phyloP scores from a whole-genome alignment of 2,888 invertebrate genomes.

The Agriopis aurantiaria region DNA sequence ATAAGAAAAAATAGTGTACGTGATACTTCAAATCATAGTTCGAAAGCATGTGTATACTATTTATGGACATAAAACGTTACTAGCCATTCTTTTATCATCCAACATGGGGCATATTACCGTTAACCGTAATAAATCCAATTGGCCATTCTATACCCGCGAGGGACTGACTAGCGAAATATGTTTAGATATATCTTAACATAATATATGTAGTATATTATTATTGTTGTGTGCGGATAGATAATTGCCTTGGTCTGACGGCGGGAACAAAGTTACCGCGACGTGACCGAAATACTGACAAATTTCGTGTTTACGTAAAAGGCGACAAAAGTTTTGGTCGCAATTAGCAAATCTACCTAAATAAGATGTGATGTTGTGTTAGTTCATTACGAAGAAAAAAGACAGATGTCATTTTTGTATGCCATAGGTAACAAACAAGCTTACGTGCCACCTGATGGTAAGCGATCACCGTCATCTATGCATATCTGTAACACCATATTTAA shows the following conservation, averaged over 20 bases:
- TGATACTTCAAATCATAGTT: not conserved
- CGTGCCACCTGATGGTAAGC: too few species aligned
- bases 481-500: too few species aligned
- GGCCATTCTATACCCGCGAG: constrained; percentile 41
- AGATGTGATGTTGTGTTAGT: constrained; percentile 9
- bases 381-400: not conserved
- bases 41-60: constrained; percentile 4
- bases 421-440: too few species aligned
- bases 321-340: constrained; percentile 23
- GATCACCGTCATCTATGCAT: too few species aligned
- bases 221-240: constrained; percentile 46
- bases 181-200: constrained; percentile 51
- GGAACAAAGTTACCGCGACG: constrained; percentile 63
- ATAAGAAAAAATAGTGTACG: not conserved
- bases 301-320: constrained; percentile 29
- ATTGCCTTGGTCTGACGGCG: constrained; percentile 63
- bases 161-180: constrained; percentile 44
- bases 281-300: constrained; percentile 52
- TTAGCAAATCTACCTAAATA: constrained; percentile 9
- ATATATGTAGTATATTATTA: constrained; percentile 39
- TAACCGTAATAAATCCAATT: constrained; percentile 60
- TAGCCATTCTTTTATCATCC: constrained; percentile 22
- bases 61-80: constrained; percentile 19
- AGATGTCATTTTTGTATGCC: not conserved
- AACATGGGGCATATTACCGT: constrained; percentile 39